Evolutionary conservation across 2,888 invertebrate genomes (phyloP).

Genomic region (Thereva nobilitata): DNA sequence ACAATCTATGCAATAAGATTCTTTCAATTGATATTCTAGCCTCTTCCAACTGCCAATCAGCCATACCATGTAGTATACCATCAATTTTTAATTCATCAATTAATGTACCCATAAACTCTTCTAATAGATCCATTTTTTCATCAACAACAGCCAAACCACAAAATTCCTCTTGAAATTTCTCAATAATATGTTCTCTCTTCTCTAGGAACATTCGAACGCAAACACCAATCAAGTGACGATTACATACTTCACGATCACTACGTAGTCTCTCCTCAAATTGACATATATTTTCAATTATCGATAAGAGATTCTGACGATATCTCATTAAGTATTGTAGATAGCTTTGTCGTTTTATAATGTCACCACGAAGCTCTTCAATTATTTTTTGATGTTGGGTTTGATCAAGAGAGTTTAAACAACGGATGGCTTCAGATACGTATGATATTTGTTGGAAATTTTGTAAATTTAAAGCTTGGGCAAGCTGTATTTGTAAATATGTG

Average conservation of each 20-base stretch:
- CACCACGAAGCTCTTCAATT: slow-evolving; percentile 73
- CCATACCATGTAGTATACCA: slow-evolving; percentile 72
- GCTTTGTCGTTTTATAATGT: slow-evolving; percentile 75
- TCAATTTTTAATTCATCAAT: slow-evolving; percentile 71
- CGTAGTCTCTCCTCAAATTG: slow-evolving; percentile 66
- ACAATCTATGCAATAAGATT: slow-evolving; percentile 87
- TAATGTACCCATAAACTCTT: slow-evolving; percentile 75
- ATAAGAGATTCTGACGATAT: slow-evolving; percentile 78
- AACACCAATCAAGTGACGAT: slow-evolving; percentile 72
- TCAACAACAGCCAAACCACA: slow-evolving; percentile 79
- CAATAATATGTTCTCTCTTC: slow-evolving; percentile 72
- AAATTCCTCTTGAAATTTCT: slow-evolving; percentile 80
- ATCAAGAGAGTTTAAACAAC: slow-evolving; percentile 76
- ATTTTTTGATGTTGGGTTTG: slow-evolving; percentile 72
- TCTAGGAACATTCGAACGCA: slow-evolving; percentile 82
- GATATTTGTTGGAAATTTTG: slow-evolving; percentile 77
- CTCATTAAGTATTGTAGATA: slow-evolving; percentile 82
- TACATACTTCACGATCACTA: slow-evolving; percentile 72
- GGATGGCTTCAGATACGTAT: slow-evolving; percentile 80
- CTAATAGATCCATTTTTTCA: slow-evolving; percentile 88
- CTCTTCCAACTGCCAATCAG: slow-evolving; percentile 68
- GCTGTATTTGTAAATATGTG: slow-evolving; percentile 71
- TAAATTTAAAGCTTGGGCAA: slow-evolving; percentile 81
- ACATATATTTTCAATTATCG: slow-evolving; percentile 72
- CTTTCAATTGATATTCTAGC: slow-evolving; percentile 86